Evolutionary conservation across 2,113 vertebrate genomes (phyloP).

Genomic region (cat (Felis catus)): DNA sequence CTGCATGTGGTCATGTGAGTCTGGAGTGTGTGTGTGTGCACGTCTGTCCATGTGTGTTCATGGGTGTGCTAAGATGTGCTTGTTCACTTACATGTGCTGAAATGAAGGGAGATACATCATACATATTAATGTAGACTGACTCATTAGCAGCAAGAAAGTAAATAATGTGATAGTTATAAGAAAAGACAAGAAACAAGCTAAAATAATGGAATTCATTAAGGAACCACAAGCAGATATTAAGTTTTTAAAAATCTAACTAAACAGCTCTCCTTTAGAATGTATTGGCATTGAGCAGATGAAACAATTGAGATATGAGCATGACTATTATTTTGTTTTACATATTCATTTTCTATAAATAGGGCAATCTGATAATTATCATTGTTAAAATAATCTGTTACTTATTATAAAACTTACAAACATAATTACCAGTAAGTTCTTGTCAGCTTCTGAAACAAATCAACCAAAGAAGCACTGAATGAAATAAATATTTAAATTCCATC

Average conservation of each 20-base stretch:
- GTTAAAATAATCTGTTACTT: conserved; percentile 43
- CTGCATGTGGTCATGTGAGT: background rate
- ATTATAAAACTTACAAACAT: conserved; percentile 11
- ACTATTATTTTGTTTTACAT: conserved; percentile 21
- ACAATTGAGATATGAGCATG: conserved; percentile 32
- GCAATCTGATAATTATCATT: background rate
- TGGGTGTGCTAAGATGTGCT: background rate
- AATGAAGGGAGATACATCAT: background rate
- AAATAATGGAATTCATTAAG: conserved; percentile 38
- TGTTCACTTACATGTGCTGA: background rate
- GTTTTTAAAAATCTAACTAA: background rate
- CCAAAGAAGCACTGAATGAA: conserved; percentile 11
- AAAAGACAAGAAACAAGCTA: conserved; percentile 4
- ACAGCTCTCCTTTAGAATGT: background rate
- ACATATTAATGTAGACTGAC: background rate
- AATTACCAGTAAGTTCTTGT: conserved; percentile 20
- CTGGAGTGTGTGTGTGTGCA: background rate
- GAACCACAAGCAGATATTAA: conserved; percentile 6
- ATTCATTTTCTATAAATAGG: conserved; percentile 50
- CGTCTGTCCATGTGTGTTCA: background rate
- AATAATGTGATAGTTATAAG: background rate
- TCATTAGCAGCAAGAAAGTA: background rate
- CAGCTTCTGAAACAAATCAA: conserved; percentile 26
- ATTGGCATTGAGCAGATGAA: background rate
- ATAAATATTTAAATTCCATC: conserved; percentile 53